Percentiles rank a stretch among this genome's conserved stretches.
Conservation (phyloP, 2,797 vertebrate species). For the Eospalax fontanierii region DNA sequence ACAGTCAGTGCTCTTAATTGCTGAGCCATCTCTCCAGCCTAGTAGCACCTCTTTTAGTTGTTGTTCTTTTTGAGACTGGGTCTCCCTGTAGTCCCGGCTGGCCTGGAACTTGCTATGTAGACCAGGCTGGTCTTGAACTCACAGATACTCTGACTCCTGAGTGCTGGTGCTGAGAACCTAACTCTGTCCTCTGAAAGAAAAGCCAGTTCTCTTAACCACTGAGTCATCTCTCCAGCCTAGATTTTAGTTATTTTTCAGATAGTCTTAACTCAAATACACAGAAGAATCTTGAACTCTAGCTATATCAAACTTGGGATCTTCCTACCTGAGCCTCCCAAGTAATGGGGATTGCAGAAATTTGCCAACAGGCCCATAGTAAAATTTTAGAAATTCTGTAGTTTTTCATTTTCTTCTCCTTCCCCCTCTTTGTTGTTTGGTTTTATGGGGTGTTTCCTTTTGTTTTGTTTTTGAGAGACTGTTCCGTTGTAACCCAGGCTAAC, state of each 20-base stretch:
- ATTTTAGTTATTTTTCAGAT: neutral
- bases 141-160: too few relatives aligned
- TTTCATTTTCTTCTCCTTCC: neutral
- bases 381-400: conserved; percentile 49
- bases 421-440: neutral
- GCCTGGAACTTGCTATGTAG: too few relatives aligned
- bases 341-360: too few relatives aligned
- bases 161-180: too few relatives aligned
- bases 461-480: neutral
- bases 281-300: neutral
- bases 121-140: too few relatives aligned
- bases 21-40: too few relatives aligned
- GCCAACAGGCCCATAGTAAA: neutral
- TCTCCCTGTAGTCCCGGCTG: too few relatives aligned
- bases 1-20: too few relatives aligned
- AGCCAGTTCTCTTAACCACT: too few relatives aligned
- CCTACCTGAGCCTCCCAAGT: neutral
- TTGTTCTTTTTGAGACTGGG: too few relatives aligned
- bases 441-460: neutral
- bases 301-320: neutral
- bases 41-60: neutral
- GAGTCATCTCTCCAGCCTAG: too few relatives aligned
- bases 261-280: neutral
- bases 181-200: too few relatives aligned
- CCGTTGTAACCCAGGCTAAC: neutral